Base-by-base conservation (phyloP, 1,140 invertebrate genomes). In the Trichomalopsis sarcophagae region DNA sequence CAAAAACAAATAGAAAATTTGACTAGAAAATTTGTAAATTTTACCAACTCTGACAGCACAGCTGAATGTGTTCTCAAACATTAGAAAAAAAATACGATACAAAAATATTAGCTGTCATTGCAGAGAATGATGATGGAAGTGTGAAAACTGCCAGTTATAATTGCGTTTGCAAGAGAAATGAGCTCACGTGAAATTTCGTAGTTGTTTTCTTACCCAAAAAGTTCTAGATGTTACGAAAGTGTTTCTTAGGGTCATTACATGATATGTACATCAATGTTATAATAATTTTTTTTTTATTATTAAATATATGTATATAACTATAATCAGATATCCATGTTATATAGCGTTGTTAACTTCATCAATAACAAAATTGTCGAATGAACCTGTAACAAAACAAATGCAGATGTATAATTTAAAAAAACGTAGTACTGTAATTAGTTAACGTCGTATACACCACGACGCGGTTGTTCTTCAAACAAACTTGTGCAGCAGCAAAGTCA, bases 71-170 rank as follows among this genome's bases (percentile, higher is more conserved):
- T 21, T 3, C 2, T 55, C 50, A 55, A 55, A 55, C 3, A 21
- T 17, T 21, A 21, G 21, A 14, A n/a, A n/a, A 62, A 71, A 71
- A 71, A 71, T n/a, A 69, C 9, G n/a, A 13, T 14, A 11, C 1
- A 7, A 47, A 6, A 13, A 30, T 30, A 30, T 71, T 71, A 71
- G 23, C 68, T 30, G 68, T 3, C 6, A 1, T 62, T n/a, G 55
- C 55, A 6, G 21, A 71, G 27, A 27, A 71, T 71, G 0, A 30
- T 71, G 68, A 71, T 30, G 68, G 21, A 14, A 71, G 68, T 30
- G 27, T 30, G 68, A 71, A 71, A 71, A 71, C 68, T 30, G 10
- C 68, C 33, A 30, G 27, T 71, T 71, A 71, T 27, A 71, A 71
- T 71, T 71, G 11, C 23, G 30, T 11, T 13, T 71, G 68, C 27